Conservation (phyloP, 1,140 invertebrate genomes). For the Melitaea cinxia region DNA sequence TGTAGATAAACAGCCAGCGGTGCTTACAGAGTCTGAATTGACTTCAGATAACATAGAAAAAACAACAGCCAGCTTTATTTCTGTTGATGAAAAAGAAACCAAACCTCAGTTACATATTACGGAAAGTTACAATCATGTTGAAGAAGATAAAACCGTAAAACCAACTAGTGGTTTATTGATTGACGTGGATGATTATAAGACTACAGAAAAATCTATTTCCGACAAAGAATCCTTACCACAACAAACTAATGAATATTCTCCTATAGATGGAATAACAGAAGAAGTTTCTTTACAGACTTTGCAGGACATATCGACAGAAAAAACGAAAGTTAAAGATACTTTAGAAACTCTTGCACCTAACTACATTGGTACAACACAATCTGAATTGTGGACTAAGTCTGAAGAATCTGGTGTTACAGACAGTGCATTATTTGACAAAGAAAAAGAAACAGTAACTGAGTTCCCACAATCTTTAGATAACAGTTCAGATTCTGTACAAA, state of each 20-base stretch:
- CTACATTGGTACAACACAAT: not conserved
- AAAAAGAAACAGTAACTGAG: constrained; percentile 4
- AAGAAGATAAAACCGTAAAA: constrained; percentile 12
- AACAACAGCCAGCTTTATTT: not conserved
- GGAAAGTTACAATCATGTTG: not conserved
- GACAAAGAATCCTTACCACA: not conserved
- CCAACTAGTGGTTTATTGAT: not conserved
- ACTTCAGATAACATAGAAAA: not conserved
- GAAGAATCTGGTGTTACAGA: not conserved
- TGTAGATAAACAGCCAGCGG: not conserved
- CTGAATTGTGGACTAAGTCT: not conserved
- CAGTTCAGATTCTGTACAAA: not conserved
- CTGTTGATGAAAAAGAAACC: constrained; percentile 15
- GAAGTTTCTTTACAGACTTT: not conserved
- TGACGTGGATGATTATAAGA: not conserved
- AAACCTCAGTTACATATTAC: not conserved
- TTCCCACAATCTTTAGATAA: not conserved
- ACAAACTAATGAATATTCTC: not conserved
- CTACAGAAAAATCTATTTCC: constrained; percentile 3
- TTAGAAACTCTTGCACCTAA: not conserved
- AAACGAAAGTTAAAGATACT: not conserved
- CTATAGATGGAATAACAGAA: not conserved
- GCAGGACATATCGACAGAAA: not conserved
- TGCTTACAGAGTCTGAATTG: not conserved
- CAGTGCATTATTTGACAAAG: not conserved